Conservation (phyloP, 2,888 invertebrate species). For the Hirtodrosophila duncani region DNA sequence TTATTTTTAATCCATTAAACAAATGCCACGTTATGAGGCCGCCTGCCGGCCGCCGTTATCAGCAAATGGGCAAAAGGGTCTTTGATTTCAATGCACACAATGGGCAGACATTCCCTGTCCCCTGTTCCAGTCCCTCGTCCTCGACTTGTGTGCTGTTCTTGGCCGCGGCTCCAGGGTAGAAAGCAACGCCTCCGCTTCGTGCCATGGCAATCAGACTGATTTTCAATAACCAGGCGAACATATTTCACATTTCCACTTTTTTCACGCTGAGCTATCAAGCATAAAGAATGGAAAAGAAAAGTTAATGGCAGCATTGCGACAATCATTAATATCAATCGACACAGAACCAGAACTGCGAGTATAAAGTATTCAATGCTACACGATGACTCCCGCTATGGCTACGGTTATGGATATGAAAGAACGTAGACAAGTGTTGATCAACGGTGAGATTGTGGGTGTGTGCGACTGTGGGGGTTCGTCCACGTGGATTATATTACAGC, state of each 20-base stretch:
- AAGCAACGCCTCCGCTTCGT: conserved; percentile 53
- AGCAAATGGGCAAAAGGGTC: conserved; percentile 61
- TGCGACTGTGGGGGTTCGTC: too few species aligned
- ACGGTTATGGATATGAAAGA: too few species aligned
- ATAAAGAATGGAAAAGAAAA: conserved; percentile 49
- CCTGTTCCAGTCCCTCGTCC: conserved; percentile 3
- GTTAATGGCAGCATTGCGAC: conserved; percentile 62
- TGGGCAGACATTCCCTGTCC: conserved; percentile 42
- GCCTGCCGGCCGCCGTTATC: conserved; percentile 50
- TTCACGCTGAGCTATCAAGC: conserved; percentile 64
- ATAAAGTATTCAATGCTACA: conserved; percentile 12
- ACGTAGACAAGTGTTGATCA: conserved; percentile 34
- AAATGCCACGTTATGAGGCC: conserved; percentile 57
- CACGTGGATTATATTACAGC: too few species aligned
- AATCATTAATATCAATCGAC: conserved; percentile 74
- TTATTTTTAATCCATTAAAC: conserved; percentile 73
- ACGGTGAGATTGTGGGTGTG: too few species aligned
- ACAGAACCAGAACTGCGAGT: conserved; percentile 30
- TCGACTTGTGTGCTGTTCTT: not conserved
- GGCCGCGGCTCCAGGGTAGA: conserved; percentile 14
- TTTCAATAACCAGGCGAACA: conserved; percentile 14
- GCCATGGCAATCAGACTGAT: conserved; percentile 43
- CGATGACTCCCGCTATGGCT: conserved; percentile 2
- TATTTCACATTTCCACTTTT: conserved; percentile 31
- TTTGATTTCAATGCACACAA: conserved; percentile 51